Evolutionary conservation across 2,888 invertebrate genomes (phyloP).

Genomic region (Epistrophe eligans): DNA sequence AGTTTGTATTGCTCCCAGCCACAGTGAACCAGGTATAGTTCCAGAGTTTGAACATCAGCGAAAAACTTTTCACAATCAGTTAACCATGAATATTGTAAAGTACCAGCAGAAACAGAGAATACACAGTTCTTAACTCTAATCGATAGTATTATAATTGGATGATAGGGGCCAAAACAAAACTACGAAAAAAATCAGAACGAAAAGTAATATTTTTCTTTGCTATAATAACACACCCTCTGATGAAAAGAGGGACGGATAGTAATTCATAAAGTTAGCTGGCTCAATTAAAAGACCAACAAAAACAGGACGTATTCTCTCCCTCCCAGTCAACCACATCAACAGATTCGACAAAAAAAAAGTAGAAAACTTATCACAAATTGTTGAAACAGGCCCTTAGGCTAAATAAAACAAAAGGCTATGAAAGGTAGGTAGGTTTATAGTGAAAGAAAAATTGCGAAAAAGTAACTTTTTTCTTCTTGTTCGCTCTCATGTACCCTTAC

Average conservation of each 20-base stretch:
- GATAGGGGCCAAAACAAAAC: background rate
- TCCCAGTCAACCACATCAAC: background rate
- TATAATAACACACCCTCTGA: background rate
- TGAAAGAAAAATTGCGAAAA: conserved; percentile 15
- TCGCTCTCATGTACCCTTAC: background rate
- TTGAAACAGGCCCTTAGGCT: conserved; percentile 18
- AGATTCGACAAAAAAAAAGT: background rate
- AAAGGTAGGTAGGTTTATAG: conserved; percentile 29
- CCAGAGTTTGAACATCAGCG: too few species aligned
- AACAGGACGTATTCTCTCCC: background rate
- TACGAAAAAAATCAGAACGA: background rate
- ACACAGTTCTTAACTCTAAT: background rate
- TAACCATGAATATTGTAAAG: background rate
- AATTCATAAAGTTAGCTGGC: conserved; percentile 4
- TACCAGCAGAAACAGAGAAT: background rate
- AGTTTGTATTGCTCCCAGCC: too few species aligned
- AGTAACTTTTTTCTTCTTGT: background rate
- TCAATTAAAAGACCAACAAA: conserved; percentile 15
- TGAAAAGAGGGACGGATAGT: background rate
- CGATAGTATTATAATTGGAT: background rate
- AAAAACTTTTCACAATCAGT: background rate
- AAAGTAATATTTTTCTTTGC: background rate
- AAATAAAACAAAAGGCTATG: conserved; percentile 9
- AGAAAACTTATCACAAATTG: conserved; percentile 22
- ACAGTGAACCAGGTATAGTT: too few species aligned